Base-by-base conservation (phyloP, 2,113 vertebrate species). In the Gyps fulvus region DNA sequence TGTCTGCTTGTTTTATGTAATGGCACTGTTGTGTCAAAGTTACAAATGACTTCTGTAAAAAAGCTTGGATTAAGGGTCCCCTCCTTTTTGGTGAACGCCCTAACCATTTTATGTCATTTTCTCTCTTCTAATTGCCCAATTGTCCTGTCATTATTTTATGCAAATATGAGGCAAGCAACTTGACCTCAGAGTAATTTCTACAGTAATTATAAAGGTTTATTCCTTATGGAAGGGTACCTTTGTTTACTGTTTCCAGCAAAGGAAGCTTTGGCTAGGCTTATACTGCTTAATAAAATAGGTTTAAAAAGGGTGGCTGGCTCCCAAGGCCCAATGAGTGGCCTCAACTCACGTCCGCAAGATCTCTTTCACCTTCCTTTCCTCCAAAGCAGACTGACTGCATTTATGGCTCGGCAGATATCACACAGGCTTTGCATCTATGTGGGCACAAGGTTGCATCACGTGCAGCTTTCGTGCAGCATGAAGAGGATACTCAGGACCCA, bases 401-500 rank as follows among this genome's bases (percentile, higher is more conserved):
- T 86, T 61, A 42, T 47, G 76, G 5, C 9, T 70, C 19, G 22
- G 12, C 63, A 29, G 12, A 40, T 59, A 45, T 27, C 19, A 11
- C 7, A 43, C 1, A 0, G 13, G 13, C 20, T 77, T 77, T 52
- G 26, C 47, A 25, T 32, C 22, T 38, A 11, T 9, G 26, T 38
- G 21, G 16, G 22, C 22, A 76, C 11, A 50, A 83, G 16, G 14
- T 16, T 61, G 3, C 9, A 17, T 3, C 16, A 19, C 11, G 6
- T 26, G 14, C 16, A 45, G 11, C 13, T 50, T 79, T 65, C 0
- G 0, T 61, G n/a, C 16, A n/a, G 13, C 6, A 34, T 29, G 21
- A 17, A 26, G 8, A 32, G 18, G 7, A n/a, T 17, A 49, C 15
- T 54, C 63, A 85, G 29, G 15, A 59, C 11, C 29, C 21, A 19